A percentile compares a stretch with the other conserved stretches of the same genome.
These are phyloP conservation scores for Gopherus evgoodei DNA, from an alignment of 2,113 vertebrate species.

Conservation along the genomic window DNA sequence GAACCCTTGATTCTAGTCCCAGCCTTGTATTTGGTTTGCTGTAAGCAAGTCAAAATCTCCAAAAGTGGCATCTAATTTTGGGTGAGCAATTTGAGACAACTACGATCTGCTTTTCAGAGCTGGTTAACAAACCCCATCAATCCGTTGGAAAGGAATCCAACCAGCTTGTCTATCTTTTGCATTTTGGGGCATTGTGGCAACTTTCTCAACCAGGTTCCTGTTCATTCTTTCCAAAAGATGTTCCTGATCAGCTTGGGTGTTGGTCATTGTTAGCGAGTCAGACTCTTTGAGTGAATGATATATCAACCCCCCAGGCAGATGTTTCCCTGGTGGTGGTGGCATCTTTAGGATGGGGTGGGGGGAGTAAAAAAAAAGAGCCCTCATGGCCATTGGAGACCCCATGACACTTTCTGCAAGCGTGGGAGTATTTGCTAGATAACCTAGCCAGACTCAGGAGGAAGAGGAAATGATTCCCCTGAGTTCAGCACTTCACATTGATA, in stretches of 20 bases:
- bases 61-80: not conserved
- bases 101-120: not conserved
- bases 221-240: too few species aligned
- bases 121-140: not conserved
- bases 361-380: not conserved
- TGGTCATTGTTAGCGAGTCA: not conserved
- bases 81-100: rapidly evolving
- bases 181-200: too few species aligned
- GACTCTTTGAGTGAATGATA: not conserved
- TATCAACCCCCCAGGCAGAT: not conserved
- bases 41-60: not conserved
- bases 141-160: too few species aligned
- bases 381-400: not conserved
- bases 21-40: not conserved
- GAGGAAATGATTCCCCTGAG: not conserved
- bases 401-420: not conserved
- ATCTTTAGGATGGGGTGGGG: not conserved
- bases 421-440: not conserved
- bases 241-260: too few species aligned
- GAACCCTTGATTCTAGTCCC: not conserved
- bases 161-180: too few species aligned
- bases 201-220: not conserved
- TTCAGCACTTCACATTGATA: not conserved
- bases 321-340: not conserved
- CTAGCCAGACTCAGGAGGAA: not conserved